Conservation (phyloP, 2,888 invertebrate genomes). For the Spilarctia lutea region DNA sequence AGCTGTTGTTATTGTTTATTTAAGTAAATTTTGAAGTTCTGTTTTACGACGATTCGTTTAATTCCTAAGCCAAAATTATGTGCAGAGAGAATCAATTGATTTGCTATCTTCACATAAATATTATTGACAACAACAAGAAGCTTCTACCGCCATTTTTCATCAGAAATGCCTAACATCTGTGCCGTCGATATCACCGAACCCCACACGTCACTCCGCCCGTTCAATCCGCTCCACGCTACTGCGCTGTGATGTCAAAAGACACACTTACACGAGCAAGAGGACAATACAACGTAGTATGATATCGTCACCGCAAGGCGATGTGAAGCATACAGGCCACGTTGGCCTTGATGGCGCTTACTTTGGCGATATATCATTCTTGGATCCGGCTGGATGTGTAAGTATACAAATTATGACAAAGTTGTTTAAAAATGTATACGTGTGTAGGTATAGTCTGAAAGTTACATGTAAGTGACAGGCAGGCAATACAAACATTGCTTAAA, state of each 20-base stretch:
- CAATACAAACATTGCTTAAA: neutral
- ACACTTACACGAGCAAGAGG: slow-evolving; percentile 86
- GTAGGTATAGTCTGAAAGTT: neutral
- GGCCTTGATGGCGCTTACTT: slow-evolving; percentile 99
- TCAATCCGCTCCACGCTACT: slow-evolving; percentile 72
- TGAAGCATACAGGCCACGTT: slow-evolving; percentile 98
- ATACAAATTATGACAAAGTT: slow-evolving; percentile 18
- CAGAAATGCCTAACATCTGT: slow-evolving; percentile 43
- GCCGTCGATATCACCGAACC: slow-evolving; percentile 70
- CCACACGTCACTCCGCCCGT: slow-evolving; percentile 69
- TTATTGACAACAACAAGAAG: slow-evolving; percentile 47
- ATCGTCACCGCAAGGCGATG: slow-evolving; percentile 98
- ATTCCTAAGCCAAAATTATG: neutral
- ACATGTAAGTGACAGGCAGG: neutral
- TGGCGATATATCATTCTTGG: slow-evolving; percentile 93
- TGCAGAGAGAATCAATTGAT: neutral
- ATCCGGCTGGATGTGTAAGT: slow-evolving; percentile 78
- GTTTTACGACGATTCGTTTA: neutral
- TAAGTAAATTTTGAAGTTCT: neutral
- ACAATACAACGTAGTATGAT: slow-evolving; percentile 97
- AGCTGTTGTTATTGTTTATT: slow-evolving; percentile 41
- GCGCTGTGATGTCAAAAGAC: slow-evolving; percentile 84
- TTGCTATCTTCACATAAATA: neutral
- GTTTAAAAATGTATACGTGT: neutral
- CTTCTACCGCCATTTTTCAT: slow-evolving; percentile 48